Conservation (phyloP, 2,113 vertebrate species). For the Takifugu bimaculatus region DNA sequence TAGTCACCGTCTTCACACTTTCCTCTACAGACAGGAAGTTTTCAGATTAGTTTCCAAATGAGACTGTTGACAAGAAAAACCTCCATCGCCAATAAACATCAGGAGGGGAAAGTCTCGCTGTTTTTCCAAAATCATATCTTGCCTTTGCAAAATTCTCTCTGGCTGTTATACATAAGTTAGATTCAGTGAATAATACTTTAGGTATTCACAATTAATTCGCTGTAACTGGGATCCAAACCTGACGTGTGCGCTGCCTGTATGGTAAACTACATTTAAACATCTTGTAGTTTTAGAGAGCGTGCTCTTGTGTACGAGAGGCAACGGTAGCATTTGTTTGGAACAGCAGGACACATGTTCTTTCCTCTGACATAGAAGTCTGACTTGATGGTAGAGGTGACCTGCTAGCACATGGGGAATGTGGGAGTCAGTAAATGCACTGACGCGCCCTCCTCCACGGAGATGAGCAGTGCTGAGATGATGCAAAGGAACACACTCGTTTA, state of each 20-base stretch:
- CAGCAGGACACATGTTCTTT: too few relatives aligned
- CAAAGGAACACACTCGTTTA: slow-evolving; percentile 15
- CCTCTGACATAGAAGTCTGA: too few relatives aligned
- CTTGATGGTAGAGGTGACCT: slow-evolving; percentile 10
- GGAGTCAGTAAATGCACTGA: slow-evolving; percentile 15
- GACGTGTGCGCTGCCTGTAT: too few relatives aligned
- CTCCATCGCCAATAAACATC: slow-evolving; percentile 25
- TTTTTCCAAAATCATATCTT: slow-evolving; percentile 23
- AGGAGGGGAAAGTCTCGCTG: slow-evolving; percentile 39
- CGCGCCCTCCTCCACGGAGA: slow-evolving; percentile 33
- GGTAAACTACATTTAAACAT: too few relatives aligned
- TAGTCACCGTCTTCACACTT: slow-evolving; percentile 38
- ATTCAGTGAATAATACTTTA: slow-evolving; percentile 16
- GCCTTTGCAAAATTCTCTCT: too few relatives aligned
- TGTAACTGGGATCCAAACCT: too few relatives aligned
- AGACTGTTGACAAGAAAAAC: slow-evolving; percentile 44
- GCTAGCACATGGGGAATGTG: slow-evolving; percentile 12
- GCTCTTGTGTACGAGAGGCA: too few relatives aligned
- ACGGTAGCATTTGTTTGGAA: slow-evolving; percentile 9
- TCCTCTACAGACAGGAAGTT: slow-evolving; percentile 62
- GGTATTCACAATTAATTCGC: background rate
- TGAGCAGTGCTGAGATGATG: slow-evolving; percentile 28
- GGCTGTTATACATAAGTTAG: too few relatives aligned
- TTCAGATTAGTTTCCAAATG: slow-evolving; percentile 59
- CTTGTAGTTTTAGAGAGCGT: too few relatives aligned